These are phyloP conservation scores for Cephus rjabovi DNA, from an alignment of 2,888 invertebrate species.

Conservation along the genomic window DNA sequence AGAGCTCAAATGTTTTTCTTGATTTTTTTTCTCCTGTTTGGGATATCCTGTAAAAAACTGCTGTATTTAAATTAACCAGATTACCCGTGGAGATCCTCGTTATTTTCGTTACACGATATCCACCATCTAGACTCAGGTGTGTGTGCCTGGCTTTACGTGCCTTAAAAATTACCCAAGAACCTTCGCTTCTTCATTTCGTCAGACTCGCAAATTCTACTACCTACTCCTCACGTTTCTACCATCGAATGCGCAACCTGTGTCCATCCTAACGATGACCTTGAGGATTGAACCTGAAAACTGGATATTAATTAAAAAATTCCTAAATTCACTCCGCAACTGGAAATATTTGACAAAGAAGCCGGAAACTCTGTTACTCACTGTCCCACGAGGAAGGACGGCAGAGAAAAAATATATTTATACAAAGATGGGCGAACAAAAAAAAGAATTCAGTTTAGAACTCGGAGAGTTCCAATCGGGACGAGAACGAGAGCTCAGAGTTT, in stretches of 20 bases:
- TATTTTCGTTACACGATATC: background rate
- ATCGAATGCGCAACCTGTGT: background rate
- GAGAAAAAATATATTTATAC: background rate
- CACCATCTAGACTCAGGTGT: background rate
- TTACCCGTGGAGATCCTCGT: background rate
- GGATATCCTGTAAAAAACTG: background rate
- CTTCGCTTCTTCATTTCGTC: background rate
- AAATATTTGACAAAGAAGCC: background rate
- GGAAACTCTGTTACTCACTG: background rate
- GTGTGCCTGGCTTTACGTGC: background rate
- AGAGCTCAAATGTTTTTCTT: background rate
- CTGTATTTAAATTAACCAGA: background rate
- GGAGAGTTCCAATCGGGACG: constrained; percentile 20
- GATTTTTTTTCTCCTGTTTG: background rate
- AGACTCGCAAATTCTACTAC: background rate
- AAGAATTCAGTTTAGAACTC: constrained; percentile 15
- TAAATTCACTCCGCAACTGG: background rate
- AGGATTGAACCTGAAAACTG: background rate
- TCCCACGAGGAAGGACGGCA: background rate
- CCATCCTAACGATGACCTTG: background rate
- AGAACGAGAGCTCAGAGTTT: constrained; percentile 33
- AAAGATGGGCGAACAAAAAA: background rate
- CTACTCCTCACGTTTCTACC: background rate
- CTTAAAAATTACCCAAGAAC: background rate
- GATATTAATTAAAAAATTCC: background rate